Conservation (phyloP, 2,797 vertebrate species). For the Lagorchestes hirsutus region DNA sequence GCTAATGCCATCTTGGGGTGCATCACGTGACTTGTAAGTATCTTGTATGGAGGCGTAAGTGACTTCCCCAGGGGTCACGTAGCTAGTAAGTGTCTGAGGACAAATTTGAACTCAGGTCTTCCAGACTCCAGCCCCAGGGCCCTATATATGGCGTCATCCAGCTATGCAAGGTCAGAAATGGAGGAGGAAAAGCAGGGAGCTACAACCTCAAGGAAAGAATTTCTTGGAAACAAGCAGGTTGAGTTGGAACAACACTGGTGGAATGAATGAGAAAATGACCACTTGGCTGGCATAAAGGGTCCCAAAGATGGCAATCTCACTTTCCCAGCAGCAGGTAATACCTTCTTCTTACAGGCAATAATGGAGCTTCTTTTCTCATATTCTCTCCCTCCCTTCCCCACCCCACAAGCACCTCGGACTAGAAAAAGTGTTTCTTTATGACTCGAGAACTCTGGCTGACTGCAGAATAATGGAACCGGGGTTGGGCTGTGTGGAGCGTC, state of each 20-base stretch:
- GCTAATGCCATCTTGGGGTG: background rate
- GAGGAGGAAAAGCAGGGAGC: background rate
- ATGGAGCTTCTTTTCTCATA: background rate
- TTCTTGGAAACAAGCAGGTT: background rate
- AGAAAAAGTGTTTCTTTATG: background rate
- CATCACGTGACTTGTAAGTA: background rate
- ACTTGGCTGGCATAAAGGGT: background rate
- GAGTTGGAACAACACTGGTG: background rate
- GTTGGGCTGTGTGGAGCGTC: too few species aligned
- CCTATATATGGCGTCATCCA: background rate
- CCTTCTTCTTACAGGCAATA: background rate
- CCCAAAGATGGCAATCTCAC: background rate
- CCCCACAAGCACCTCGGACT: background rate
- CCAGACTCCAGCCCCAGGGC: background rate
- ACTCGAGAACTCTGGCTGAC: background rate
- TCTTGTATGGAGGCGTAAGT: background rate
- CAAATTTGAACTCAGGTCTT: background rate
- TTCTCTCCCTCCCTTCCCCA: background rate
- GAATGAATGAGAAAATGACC: rapidly evolving
- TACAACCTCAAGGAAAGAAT: background rate
- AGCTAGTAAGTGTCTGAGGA: background rate
- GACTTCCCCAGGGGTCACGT: background rate
- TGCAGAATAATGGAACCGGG: background rate
- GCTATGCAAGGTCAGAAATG: background rate
- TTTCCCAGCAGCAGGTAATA: background rate